These are phyloP conservation scores for Plebejus argus DNA, from an alignment of 2,888 invertebrate genomes.

Conservation along the genomic window DNA sequence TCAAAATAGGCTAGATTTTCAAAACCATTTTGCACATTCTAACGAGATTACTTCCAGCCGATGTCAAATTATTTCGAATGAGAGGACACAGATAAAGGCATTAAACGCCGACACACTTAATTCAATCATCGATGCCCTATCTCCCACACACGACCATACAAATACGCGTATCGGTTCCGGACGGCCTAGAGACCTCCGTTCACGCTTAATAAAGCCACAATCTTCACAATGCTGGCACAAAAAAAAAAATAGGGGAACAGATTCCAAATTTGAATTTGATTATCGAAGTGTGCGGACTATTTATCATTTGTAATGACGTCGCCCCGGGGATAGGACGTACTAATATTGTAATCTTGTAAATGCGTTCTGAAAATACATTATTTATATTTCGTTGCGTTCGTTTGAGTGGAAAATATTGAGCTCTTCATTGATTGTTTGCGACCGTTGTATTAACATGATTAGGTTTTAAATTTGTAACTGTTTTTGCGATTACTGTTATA, in stretches of 20 bases:
- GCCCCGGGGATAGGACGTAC: slow-evolving; percentile 64
- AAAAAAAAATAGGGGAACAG: slow-evolving; percentile 73
- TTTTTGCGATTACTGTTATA: not conserved
- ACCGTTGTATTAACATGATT: slow-evolving; percentile 40
- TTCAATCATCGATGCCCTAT: slow-evolving; percentile 73
- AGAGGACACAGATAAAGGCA: slow-evolving; percentile 43
- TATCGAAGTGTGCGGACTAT: slow-evolving; percentile 80
- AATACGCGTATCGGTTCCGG: slow-evolving; percentile 79
- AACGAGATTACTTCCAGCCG: slow-evolving; percentile 26
- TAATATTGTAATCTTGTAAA: slow-evolving; percentile 79
- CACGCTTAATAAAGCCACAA: slow-evolving; percentile 79
- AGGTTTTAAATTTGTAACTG: slow-evolving; percentile 9
- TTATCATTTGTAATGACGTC: slow-evolving; percentile 79
- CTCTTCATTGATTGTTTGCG: slow-evolving; percentile 66
- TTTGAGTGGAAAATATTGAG: slow-evolving; percentile 74
- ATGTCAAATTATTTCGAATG: slow-evolving; percentile 31
- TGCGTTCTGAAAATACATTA: slow-evolving; percentile 72
- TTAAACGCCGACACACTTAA: slow-evolving; percentile 67
- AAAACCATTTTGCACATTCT: not conserved
- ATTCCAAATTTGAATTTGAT: slow-evolving; percentile 81
- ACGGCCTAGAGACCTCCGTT: slow-evolving; percentile 76
- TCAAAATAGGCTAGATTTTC: not conserved
- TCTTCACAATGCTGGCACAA: slow-evolving; percentile 74
- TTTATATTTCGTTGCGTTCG: slow-evolving; percentile 62
- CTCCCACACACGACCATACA: slow-evolving; percentile 72